A percentile compares a stretch with the other conserved stretches of the same genome.
Evolutionary conservation across 2,113 vertebrate genomes (phyloP).

Genomic region (Phycodurus eques): DNA sequence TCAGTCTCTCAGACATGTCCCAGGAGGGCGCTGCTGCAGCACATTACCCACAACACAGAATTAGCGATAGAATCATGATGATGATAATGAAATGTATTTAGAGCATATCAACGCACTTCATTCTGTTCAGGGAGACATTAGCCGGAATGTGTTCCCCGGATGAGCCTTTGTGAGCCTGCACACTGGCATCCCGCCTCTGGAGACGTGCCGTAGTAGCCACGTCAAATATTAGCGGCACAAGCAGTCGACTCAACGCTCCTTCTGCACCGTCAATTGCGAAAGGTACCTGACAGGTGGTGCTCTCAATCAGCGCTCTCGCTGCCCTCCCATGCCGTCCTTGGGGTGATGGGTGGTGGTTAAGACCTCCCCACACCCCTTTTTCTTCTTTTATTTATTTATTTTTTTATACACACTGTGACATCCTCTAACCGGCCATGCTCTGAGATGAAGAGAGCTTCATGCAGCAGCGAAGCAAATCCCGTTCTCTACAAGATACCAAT

Average conservation of each 20-base stretch:
- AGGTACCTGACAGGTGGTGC: slow-evolving; percentile 77
- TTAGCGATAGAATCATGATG: slow-evolving; percentile 76
- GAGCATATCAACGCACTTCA: slow-evolving; percentile 64
- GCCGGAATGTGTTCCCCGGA: slow-evolving; percentile 50
- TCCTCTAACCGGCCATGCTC: slow-evolving; percentile 24
- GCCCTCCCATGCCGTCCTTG: slow-evolving; percentile 39
- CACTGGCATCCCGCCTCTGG: slow-evolving; percentile 40
- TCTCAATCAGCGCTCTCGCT: slow-evolving; percentile 66
- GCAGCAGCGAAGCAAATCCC: slow-evolving; percentile 36
- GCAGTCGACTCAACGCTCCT: slow-evolving; percentile 62
- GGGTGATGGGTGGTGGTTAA: slow-evolving; percentile 23
- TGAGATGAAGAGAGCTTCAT: slow-evolving; percentile 12
- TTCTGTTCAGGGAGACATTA: slow-evolving; percentile 53
- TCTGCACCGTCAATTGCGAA: slow-evolving; percentile 67
- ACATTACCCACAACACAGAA: slow-evolving; percentile 73
- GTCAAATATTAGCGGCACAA: slow-evolving; percentile 68
- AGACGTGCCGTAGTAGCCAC: slow-evolving; percentile 56
- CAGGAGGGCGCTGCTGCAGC: slow-evolving; percentile 68
- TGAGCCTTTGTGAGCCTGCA: slow-evolving; percentile 39
- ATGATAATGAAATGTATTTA: slow-evolving; percentile 81
- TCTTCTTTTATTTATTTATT: not conserved
- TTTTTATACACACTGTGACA: slow-evolving; percentile 32
- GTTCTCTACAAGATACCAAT: slow-evolving; percentile 44
- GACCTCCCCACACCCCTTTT: slow-evolving; percentile 9
- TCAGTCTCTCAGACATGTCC: slow-evolving; percentile 70